Evolutionary conservation across 2,797 vertebrate genomes (phyloP), one percentile per base, ranked within the genome.

Genomic region (Bovichtus variegatus): DNA sequence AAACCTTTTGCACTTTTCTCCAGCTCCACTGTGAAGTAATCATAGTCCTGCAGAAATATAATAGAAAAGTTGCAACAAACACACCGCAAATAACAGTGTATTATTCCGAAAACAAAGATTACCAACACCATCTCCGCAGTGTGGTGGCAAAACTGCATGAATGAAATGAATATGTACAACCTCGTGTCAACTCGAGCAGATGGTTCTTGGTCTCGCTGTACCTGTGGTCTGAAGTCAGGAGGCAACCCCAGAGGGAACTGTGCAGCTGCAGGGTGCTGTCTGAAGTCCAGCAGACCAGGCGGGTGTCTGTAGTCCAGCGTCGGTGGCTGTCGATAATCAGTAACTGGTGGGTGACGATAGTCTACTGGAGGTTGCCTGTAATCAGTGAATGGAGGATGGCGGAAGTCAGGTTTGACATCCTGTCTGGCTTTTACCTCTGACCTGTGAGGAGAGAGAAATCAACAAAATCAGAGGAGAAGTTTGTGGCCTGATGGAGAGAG

Each of bases 351-450:
- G 82, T 99, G 98, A 43, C 97, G 96, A 83, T 98, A 98, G 91
- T 98, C 97, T 0, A 97, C 92, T 0, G 97, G 97, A 77, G 97
- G 97, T 88, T 98, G 97, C 86, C 98, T 95, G 94, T 99, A 99
- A 95, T 99, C 98, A 12, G 97, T 98, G 89, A 97, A 99, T 0
- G 98, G 96, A 83, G 97, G 97, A 82, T 99, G 98, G 84, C 97
- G 96, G 92, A 98, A 98, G 80, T 99, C 98, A 21, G 98, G 98
- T 90, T 99, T 99, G 89, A 99, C 98, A 31, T 99, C 98, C 91
- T 99, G 98, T 82, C 98, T 96, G 76, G 98, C 98, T 96, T 99
- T 99, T 29, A 99, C 98, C 96, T 99, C 98, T 73, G 98, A 99
- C 90, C 98, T 99, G 88, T 95, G 67, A 96, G 89, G 92, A 95